phyloP scores from a whole-genome alignment of 2,113 vertebrate species.

The Amazona guildingii region DNA sequence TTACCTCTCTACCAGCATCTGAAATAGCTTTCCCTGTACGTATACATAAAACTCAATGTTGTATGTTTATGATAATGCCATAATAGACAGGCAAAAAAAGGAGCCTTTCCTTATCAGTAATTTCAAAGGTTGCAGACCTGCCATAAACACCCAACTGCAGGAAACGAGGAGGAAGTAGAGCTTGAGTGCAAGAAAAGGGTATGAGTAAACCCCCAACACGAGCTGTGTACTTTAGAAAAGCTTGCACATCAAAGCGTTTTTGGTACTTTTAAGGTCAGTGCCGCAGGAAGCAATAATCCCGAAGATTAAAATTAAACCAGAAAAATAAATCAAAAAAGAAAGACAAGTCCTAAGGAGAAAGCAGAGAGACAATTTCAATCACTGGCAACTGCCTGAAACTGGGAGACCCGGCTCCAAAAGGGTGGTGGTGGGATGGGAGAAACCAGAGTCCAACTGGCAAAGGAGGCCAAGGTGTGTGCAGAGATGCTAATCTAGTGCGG shows the following conservation, averaged over 20 bases:
- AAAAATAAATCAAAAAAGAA: background rate
- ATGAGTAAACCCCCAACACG: slow-evolving; percentile 15
- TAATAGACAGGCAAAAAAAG: background rate
- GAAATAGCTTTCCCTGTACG: background rate
- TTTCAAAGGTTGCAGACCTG: slow-evolving; percentile 56
- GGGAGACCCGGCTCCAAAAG: background rate
- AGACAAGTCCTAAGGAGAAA: background rate
- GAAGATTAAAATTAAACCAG: slow-evolving; percentile 2
- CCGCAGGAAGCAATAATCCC: slow-evolving; percentile 39
- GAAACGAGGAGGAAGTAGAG: background rate
- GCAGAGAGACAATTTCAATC: slow-evolving; percentile 30
- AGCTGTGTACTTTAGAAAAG: background rate
- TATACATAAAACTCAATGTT: slow-evolving; percentile 32
- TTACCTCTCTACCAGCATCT: background rate
- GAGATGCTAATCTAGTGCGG: slow-evolving; percentile 23
- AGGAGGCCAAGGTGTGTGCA: background rate
- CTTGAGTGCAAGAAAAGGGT: background rate
- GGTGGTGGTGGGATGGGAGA: background rate
- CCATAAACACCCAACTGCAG: background rate
- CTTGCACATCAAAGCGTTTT: slow-evolving; percentile 28
- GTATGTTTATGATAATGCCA: slow-evolving; percentile 31
- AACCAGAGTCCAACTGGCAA: background rate
- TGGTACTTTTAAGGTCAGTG: slow-evolving; percentile 35
- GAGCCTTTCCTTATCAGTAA: slow-evolving; percentile 12
- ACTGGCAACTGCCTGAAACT: slow-evolving; percentile 43